Base-by-base conservation (phyloP, 2,797 vertebrate species). In the Hippoglossus hippoglossus region DNA sequence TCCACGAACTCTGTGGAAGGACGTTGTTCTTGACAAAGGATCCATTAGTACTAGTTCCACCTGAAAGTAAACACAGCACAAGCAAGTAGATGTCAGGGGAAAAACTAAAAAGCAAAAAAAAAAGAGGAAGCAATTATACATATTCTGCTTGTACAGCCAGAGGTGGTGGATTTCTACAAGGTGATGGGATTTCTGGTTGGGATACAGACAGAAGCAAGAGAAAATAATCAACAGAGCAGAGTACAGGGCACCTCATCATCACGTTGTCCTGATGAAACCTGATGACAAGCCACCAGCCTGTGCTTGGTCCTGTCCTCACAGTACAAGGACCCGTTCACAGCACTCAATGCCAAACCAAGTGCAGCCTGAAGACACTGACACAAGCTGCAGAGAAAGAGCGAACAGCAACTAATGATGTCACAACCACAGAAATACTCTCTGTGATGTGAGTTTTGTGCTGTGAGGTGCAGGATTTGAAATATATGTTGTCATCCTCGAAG, bases 331-430 rank as follows among this genome's bases (percentile, higher is more conserved):
- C 36, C 25, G 64, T 80, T 86, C 62, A 70, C 53, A 16, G 51
- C 51, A 26, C 51, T 78, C 69, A 62, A 21, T 59, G 63, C 28
- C 71, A 77, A 31, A 26, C 31, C 0, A 12, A 65, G 53, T 51
- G 50, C 55, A 65, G 72, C 63, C 63, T 31, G 44, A 58, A 80
- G 74, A 81, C 71, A 65, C 22, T 24, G 26, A 55, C 53, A 55
- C 16, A 11, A 6, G 16, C 26, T 19, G 53, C 53, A 19, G 16
- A 31, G 15, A 15, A 15, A 25, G 56, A 66, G 50, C 73, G 13
- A 71, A 63, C 46, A 68, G 41, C 28, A 39, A 53, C 34, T 11
- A 22, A n/a, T 54, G 25, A 28, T 54, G 25, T 54, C 52, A 26
- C 53, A 55, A 31, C 53, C 26, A 55, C 26, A 31, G 7, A n/a